Base-by-base conservation (phyloP, 2,888 invertebrate species). In the Amphipyra tragopoginis region DNA sequence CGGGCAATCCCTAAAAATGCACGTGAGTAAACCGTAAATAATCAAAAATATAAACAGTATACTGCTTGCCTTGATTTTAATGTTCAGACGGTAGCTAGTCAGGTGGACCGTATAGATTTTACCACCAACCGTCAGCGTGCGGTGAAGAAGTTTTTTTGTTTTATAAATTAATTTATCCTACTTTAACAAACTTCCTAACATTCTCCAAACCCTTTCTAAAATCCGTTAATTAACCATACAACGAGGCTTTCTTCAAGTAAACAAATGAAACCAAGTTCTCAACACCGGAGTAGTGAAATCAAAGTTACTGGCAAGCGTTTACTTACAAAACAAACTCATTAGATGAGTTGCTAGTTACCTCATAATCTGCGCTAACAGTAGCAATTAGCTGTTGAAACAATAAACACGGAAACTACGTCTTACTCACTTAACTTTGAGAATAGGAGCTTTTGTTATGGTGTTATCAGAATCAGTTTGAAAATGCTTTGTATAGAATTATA, bases 341-440 rank as follows among this genome's bases (percentile, higher is more conserved):
- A 79, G 68, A 65, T 57, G 76, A 67, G 75, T 75, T 62, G 75
- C 53, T 62, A 61, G 67, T 49, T 75, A 78, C 72, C 68, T 75
- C 76, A 75, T 67, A 72, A 77, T 75, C 78, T 64, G 47, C 62
- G 44, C 45, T 58, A 79, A 65, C 60, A 57, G 54, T 39, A 58
- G 62, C 72, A 79, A 79, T 76, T 76, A 79, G 65, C 49, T 58
- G 51, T 54, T 53, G 59, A 52, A 76, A 67, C 79, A 75, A 65
- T 78, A 60, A 49, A 59, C 33, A 29, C 36, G 51, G 72, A 70
- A 61, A 57, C 62, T 50, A 65, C 26, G 42, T 78, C 71, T 64
- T 71, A 64, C 61, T 72, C 45, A 40, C 44, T 75, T 56, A 42
- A 45, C 42, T 58, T 56, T 51, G 36, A 38, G 26, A 44, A 42